Base-by-base conservation (phyloP, 2,888 invertebrate species). In the Clunio marinus region DNA sequence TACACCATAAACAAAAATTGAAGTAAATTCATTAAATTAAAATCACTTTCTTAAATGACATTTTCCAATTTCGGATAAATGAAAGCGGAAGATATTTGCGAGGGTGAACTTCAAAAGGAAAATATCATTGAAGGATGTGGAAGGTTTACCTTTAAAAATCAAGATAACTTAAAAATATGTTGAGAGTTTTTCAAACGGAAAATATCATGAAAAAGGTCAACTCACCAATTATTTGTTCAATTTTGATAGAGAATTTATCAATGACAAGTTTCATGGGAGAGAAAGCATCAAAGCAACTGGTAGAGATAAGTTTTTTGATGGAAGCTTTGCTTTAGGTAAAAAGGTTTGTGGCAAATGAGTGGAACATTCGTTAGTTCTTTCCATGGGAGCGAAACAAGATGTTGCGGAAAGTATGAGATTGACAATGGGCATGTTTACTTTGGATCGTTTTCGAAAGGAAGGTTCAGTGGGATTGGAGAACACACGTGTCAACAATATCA, bases 91-190 rank as follows among this genome's bases (percentile, higher is more conserved):
- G 62, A 7, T 63, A 63, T 35, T n/a, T 63, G 45, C 27, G 62
- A 63, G 10, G 62, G 62, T n/a, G 62, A 63, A 25, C 45, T 63
- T 24, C 20, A 22, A 3, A 41, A 24, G 3, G 45, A 41, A 27
- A 63, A 63, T 17, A 15, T 63, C 1, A 63, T 63, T 41, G 62
- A 63, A 63, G 62, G 62, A 8, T 45, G 45, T 24, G 62, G 62
- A 24, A 63, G 25, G 17, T 63, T 63, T n/a, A 63, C 20, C 24
- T 63, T 63, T 17, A 3, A 10, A 20, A 59, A 59, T 35, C 25
- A 8, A 13, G 62, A 45, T 7, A 35, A 32, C 32, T 5, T 46
- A 15, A 8, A 15, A 22, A 32, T 66, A 66, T 51, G 28, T 17
- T 17, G 66, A 51, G 1, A 55, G 28, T 10, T 66, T 66, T n/a